These are phyloP conservation scores for Drosophila auraria DNA, from an alignment of 1,140 invertebrate genomes.

Conservation along the genomic window DNA sequence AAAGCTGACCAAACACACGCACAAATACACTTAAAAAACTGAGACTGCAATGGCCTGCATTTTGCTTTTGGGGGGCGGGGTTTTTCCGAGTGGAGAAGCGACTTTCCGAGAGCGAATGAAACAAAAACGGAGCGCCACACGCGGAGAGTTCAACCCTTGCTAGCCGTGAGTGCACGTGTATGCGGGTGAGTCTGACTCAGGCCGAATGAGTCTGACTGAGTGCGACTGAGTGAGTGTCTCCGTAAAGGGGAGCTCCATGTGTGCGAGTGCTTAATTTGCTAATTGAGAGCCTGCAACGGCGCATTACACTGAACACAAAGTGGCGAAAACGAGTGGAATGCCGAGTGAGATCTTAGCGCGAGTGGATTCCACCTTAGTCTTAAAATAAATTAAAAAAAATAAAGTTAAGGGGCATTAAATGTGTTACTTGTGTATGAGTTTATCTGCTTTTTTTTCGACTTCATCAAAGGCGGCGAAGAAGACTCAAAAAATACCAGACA, in stretches of 20 bases:
- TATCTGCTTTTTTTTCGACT: constrained; percentile 13
- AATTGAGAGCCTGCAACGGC: constrained; percentile 76
- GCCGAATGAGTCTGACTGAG: constrained; percentile 1
- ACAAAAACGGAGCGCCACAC: constrained; percentile 23
- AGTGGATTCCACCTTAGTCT: not conserved
- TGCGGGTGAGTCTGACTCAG: not conserved
- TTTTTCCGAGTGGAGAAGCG: constrained; percentile 27
- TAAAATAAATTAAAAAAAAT: constrained; percentile 13
- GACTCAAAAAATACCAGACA: constrained; percentile 39
- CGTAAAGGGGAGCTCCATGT: constrained; percentile 17
- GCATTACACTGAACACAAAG: constrained; percentile 40
- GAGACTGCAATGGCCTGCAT: constrained; percentile 44
- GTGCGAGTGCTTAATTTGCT: constrained; percentile 68
- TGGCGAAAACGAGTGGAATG: constrained; percentile 31
- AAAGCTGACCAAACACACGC: constrained; percentile 49
- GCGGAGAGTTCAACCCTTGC: constrained; percentile 36
- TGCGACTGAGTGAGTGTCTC: constrained; percentile 3
- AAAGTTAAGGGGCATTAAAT: constrained; percentile 10
- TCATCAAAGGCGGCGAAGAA: constrained; percentile 47
- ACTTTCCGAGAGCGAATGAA: constrained; percentile 28
- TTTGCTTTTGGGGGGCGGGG: constrained; percentile 35
- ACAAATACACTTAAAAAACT: not conserved
- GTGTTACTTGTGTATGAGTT: constrained; percentile 1
- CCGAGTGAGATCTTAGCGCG: constrained; percentile 9
- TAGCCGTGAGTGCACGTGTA: not conserved